Evolutionary conservation across 2,888 invertebrate genomes (phyloP).

Genomic region (Lepidocyrtinus sp.): DNA sequence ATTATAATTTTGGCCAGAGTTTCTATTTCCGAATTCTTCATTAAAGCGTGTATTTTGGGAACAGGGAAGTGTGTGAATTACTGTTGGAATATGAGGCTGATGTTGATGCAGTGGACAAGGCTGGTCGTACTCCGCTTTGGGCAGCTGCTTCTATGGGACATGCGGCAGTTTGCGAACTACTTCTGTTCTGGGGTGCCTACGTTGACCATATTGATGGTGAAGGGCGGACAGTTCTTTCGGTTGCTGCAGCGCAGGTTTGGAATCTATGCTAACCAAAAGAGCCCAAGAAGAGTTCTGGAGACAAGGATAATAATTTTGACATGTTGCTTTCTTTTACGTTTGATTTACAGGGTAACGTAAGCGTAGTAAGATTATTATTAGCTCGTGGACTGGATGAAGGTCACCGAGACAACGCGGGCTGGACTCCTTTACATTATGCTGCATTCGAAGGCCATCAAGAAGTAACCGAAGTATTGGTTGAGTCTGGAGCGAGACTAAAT

Average conservation of each 20-base stretch:
- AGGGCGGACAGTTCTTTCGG: constrained; percentile 84
- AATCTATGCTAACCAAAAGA: neutral
- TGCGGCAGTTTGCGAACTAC: constrained; percentile 85
- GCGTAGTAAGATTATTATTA: constrained; percentile 90
- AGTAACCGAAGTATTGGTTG: constrained; percentile 85
- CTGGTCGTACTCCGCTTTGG: constrained; percentile 90
- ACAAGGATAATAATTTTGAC: neutral
- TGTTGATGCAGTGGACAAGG: constrained; percentile 87
- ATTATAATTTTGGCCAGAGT: neutral
- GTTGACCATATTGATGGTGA: constrained; percentile 96
- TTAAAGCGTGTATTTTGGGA: constrained; percentile 36
- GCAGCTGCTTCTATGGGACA: constrained; percentile 95
- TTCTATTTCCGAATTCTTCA: too few species aligned
- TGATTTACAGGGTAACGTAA: constrained; percentile 82
- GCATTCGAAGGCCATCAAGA: constrained; percentile 93
- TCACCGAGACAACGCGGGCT: constrained; percentile 79
- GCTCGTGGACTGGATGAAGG: constrained; percentile 81
- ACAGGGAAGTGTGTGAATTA: constrained; percentile 89
- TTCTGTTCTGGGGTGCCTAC: constrained; percentile 96
- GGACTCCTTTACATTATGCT: constrained; percentile 97
- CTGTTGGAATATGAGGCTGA: constrained; percentile 94
- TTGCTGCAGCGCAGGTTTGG: constrained; percentile 73
- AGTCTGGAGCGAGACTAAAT: constrained; percentile 90
- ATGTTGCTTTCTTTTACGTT: neutral
- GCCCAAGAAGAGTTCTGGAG: neutral